phyloP scores from a whole-genome alignment of 1,140 invertebrate genomes.

The Chlorops oryzae region DNA sequence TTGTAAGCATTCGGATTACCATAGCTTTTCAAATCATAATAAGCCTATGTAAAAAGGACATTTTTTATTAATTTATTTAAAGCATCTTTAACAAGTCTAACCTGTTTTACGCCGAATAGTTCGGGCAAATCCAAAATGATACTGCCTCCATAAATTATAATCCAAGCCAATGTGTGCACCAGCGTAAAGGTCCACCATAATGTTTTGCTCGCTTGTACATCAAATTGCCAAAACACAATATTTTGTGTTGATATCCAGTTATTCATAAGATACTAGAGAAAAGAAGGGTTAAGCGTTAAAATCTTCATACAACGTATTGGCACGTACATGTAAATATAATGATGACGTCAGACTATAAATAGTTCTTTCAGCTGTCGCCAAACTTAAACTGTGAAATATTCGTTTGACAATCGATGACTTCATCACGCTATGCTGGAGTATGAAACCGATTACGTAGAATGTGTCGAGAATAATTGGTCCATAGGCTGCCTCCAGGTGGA shows the following conservation, averaged over 20 bases:
- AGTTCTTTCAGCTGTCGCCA: constrained; percentile 50
- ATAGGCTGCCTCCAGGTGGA: constrained; percentile 36
- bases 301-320: background rate
- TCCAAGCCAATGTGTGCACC: constrained; percentile 54
- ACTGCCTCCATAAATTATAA: constrained; percentile 57
- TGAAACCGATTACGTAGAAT: constrained; percentile 49
- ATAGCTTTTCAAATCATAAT: constrained; percentile 33
- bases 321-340: constrained; percentile 42
- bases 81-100: constrained; percentile 17
- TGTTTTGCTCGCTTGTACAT: constrained; percentile 40
- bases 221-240: constrained; percentile 50
- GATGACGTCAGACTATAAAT: constrained; percentile 51
- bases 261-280: constrained; percentile 41
- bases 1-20: constrained; percentile 30
- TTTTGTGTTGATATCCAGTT: constrained; percentile 49
- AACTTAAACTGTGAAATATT: constrained; percentile 38
- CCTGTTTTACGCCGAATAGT: constrained; percentile 56
- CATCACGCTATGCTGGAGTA: constrained; percentile 53
- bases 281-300: constrained; percentile 27
- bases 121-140: constrained; percentile 59
- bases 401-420: constrained; percentile 48
- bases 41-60: constrained; percentile 18
- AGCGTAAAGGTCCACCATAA: constrained; percentile 49
- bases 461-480: constrained; percentile 46
- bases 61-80: background rate